These are phyloP conservation scores for Oryzias sinensis DNA, from an alignment of 2,797 vertebrate genomes.

Conservation along the genomic window DNA sequence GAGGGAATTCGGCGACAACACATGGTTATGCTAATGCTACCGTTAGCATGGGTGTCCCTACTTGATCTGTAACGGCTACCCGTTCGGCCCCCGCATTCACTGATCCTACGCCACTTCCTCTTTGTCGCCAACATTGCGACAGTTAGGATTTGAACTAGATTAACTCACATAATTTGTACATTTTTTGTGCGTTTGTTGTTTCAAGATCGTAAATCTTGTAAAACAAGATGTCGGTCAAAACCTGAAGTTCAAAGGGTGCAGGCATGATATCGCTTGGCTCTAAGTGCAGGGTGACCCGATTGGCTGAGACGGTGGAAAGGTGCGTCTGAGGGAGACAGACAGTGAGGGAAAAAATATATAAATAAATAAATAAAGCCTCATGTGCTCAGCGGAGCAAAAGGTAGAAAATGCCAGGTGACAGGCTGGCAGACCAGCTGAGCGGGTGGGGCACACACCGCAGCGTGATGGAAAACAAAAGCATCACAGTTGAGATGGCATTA, in stretches of 20 bases:
- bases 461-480: constrained; percentile 72
- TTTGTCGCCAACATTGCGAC: too few species aligned
- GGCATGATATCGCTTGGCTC: constrained; percentile 48
- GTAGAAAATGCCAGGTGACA: constrained; percentile 71
- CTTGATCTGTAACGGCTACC: too few species aligned
- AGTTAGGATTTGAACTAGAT: too few species aligned
- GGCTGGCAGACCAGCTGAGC: constrained; percentile 69
- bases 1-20: too few species aligned
- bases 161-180: too few species aligned
- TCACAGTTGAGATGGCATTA: constrained; percentile 64
- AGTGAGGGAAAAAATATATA: constrained; percentile 27
- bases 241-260: constrained; percentile 16
- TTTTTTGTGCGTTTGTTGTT: too few species aligned
- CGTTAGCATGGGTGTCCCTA: too few species aligned
- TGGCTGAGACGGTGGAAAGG: constrained; percentile 51
- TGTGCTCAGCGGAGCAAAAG: constrained; percentile 58
- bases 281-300: constrained; percentile 42
- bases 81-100: too few species aligned
- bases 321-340: constrained; percentile 25
- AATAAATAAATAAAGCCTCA: constrained; percentile 9
- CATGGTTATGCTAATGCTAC: too few species aligned
- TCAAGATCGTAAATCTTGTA: too few species aligned
- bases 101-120: too few species aligned
- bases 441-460: constrained; percentile 66
- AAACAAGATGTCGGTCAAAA: too few species aligned